Evolutionary conservation across 2,888 invertebrate genomes (phyloP), one percentile per base, ranked within the genome.

Genomic region (Julus scanicus): DNA sequence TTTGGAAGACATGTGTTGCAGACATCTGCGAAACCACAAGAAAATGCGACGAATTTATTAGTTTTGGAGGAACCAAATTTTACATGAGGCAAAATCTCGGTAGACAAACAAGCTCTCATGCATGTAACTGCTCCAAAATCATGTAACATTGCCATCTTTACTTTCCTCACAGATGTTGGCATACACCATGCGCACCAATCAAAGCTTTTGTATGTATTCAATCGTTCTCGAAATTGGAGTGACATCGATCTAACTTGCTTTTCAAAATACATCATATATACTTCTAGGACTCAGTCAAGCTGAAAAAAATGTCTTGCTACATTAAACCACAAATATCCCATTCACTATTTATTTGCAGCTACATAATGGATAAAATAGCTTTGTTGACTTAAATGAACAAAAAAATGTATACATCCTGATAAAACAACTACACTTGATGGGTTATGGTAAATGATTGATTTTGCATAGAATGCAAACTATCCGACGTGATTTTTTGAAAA

Each of bases 171-270:
- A 63, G 13, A 63, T 20, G 20, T 9, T 63, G 13, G 57, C 17
- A 57, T 57, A 49, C 49, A 48, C n/a, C n/a, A n/a, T n/a, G n/a
- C 8, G 53, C 53, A 57, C 11, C 57, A 57, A 13, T 57, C 13
- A 57, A 13, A 15, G 2, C 57, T 13, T 57, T 57, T 57, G 15
- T 57, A 57, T 15, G 17, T 17, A 57, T 57, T 57, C n/a, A 63
- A 63, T 63, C n/a, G n/a, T 63, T 63, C 63, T 20, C 4, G 63
- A 63, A 20, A 20, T 63, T 20, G 20, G n/a, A 20, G 63, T 63
- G 63, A 63, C 20, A 63, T 63, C 63, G 63, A 63, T 63, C 8
- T 63, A 63, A 63, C 63, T 20, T 63, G 20, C 63, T 63, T 63
- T 63, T 63, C 20, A 63, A 15, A 20, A 6, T 13, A 13, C 20